Evolutionary conservation across 2,888 invertebrate species (phyloP).

Genomic region (Malacosoma neustria): DNA sequence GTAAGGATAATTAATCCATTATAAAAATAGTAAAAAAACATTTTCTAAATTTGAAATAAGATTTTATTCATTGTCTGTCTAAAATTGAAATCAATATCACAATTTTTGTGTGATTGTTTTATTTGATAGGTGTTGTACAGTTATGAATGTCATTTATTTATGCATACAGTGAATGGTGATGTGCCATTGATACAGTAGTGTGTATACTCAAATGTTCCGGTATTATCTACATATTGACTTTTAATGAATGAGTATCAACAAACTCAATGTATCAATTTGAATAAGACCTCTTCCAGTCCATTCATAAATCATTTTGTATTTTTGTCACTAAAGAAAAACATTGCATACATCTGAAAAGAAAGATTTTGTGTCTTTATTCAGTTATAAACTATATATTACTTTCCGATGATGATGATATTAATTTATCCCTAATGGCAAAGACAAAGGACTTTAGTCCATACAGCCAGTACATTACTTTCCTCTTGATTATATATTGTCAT

Average conservation of each 20-base stretch:
- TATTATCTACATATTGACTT: conserved; percentile 37
- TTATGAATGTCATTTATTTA: conserved; percentile 39
- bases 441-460: no score
- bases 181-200: conserved; percentile 32
- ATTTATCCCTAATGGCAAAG: not conserved
- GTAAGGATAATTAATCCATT: no score
- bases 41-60: no score
- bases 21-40: no score
- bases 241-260: conserved; percentile 31
- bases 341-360: not conserved
- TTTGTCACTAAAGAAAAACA: conserved; percentile 1
- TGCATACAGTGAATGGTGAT: conserved; percentile 47
- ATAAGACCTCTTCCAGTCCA: no score
- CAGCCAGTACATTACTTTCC: conserved; percentile 9
- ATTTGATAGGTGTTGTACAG: conserved; percentile 13
- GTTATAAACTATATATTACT: not conserved
- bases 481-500: no score
- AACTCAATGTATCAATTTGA: conserved; percentile 9
- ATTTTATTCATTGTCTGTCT: no score
- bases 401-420: not conserved
- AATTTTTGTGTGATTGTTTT: no score
- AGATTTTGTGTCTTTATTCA: not conserved
- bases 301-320: conserved; percentile 19
- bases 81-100: no score
- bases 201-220: conserved; percentile 28